These are phyloP conservation scores for Sylvia borin DNA, from an alignment of 2,797 vertebrate species.

Conservation along the genomic window DNA sequence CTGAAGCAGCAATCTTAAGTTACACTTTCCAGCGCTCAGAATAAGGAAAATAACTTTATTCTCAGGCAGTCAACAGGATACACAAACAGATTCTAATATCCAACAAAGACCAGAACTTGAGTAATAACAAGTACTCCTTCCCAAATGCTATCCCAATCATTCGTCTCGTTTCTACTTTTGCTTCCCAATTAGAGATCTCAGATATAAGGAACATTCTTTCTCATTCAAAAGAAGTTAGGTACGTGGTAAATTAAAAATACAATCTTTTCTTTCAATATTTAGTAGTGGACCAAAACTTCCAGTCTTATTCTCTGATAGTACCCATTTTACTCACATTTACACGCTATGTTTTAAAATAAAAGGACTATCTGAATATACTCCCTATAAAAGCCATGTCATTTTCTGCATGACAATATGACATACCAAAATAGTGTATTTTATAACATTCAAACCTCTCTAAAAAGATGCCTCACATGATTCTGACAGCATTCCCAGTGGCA, in stretches of 20 bases:
- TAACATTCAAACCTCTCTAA: background rate
- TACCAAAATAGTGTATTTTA: background rate
- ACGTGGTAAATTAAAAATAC: background rate
- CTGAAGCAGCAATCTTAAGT: background rate
- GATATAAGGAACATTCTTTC: background rate
- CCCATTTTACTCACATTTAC: background rate
- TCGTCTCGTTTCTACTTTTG: background rate
- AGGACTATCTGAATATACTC: background rate
- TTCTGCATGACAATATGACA: background rate
- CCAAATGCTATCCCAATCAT: background rate
- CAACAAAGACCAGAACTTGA: background rate
- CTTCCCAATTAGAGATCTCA: background rate
- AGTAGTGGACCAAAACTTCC: background rate
- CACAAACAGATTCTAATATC: background rate
- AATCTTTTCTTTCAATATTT: background rate
- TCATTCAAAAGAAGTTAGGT: background rate
- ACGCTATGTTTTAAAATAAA: background rate
- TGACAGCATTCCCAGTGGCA: background rate
- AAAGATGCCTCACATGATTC: background rate
- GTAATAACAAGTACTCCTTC: background rate
- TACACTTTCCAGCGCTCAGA: background rate
- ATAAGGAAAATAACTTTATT: background rate
- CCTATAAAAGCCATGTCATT: background rate
- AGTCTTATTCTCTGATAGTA: background rate
- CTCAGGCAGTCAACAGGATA: background rate